phyloP scores from a whole-genome alignment of 1,140 invertebrate species.

The Metopolophium dirhodum region DNA sequence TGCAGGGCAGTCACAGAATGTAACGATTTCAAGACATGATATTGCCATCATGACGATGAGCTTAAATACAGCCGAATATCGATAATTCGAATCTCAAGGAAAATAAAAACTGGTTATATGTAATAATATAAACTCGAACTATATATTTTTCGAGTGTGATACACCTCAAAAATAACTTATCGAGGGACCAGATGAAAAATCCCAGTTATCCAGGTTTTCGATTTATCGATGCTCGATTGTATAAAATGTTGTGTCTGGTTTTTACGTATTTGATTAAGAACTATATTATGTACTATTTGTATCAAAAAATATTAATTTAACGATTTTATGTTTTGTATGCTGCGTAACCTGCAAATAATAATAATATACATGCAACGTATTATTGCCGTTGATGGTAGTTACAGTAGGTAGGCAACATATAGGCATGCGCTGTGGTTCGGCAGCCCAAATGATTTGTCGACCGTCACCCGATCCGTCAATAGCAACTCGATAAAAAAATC shows the following conservation, averaged over 20 bases:
- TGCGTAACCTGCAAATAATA: background rate
- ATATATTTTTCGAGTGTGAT: too few relatives aligned
- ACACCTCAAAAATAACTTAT: too few relatives aligned
- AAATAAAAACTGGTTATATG: too few relatives aligned
- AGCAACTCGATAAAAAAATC: background rate
- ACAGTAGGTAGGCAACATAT: background rate
- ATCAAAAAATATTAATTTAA: background rate
- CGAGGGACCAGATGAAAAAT: too few relatives aligned
- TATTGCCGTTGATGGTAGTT: background rate
- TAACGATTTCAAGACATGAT: background rate
- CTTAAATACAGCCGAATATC: too few relatives aligned
- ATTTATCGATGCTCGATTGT: too few relatives aligned
- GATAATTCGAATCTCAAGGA: too few relatives aligned
- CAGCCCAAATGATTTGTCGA: slow-evolving; percentile 5
- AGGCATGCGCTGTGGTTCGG: background rate
- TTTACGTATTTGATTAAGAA: background rate
- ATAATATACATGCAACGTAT: background rate
- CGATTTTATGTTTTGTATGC: background rate
- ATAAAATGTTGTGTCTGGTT: background rate
- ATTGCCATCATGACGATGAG: background rate
- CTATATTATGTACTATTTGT: background rate
- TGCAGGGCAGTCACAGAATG: too few relatives aligned
- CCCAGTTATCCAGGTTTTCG: too few relatives aligned
- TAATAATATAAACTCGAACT: too few relatives aligned
- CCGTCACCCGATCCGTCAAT: background rate